A percentile compares a stretch with the other conserved stretches of the same genome.
phyloP scores from a whole-genome alignment of 2,797 vertebrate species.

The Atherinosoma microstoma region DNA sequence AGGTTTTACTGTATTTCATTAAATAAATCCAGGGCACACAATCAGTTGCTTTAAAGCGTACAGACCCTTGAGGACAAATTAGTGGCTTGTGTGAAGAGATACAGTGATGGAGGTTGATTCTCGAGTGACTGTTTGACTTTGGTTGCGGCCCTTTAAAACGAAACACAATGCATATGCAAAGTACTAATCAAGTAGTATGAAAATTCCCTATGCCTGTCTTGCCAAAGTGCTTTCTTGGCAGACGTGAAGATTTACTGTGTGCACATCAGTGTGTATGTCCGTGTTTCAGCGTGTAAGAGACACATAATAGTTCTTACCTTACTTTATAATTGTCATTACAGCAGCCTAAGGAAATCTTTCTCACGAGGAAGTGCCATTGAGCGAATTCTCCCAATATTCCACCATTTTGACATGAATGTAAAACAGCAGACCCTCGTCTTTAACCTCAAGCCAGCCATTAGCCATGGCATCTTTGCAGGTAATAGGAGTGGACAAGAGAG shows the following conservation, averaged over 20 bases:
- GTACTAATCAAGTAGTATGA: conserved; percentile 70
- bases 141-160: conserved; percentile 66
- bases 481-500: conserved; percentile 79
- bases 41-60: conserved; percentile 49
- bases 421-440: conserved; percentile 61
- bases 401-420: conserved; percentile 63
- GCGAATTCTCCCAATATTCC: conserved; percentile 43
- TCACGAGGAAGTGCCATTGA: conserved; percentile 51
- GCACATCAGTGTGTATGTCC: conserved; percentile 30
- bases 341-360: conserved; percentile 49
- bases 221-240: conserved; percentile 81
- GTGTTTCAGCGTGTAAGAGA: conserved; percentile 28
- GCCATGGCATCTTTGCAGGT: conserved; percentile 73
- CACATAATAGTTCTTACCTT: conserved; percentile 55
- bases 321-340: conserved; percentile 60
- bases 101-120: conserved; percentile 63
- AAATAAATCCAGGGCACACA: conserved; percentile 52
- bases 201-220: conserved; percentile 68
- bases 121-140: conserved; percentile 76
- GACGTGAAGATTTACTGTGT: conserved; percentile 58
- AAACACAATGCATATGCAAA: conserved; percentile 73
- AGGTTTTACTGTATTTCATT: conserved; percentile 53
- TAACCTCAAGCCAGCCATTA: conserved; percentile 70
- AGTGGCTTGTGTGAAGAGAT: conserved; percentile 57
- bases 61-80: conserved; percentile 34